These are phyloP conservation scores for Ferdinandea cuprea DNA, from an alignment of 2,888 invertebrate species.

Conservation along the genomic window DNA sequence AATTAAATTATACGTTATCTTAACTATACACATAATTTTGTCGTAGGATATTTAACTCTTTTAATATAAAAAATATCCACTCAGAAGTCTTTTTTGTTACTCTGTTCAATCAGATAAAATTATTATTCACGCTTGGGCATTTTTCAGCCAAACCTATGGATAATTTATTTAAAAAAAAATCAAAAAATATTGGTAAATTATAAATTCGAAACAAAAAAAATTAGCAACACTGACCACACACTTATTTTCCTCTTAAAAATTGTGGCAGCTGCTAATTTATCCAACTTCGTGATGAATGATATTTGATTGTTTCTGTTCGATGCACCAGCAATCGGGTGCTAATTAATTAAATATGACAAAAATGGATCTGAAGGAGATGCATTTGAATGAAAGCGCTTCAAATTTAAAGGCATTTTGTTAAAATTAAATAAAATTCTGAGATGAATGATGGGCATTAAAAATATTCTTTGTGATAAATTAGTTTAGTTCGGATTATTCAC, in stretches of 20 bases:
- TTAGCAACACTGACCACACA: too few species aligned
- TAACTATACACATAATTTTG: too few species aligned
- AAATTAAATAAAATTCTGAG: conserved; percentile 9
- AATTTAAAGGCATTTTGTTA: background rate
- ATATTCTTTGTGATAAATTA: background rate
- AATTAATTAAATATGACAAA: conserved; percentile 31
- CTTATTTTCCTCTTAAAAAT: background rate
- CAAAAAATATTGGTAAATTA: too few species aligned
- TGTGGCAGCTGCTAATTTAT: background rate
- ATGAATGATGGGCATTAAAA: background rate
- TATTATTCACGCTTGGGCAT: too few species aligned
- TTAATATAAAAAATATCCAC: too few species aligned
- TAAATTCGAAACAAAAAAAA: too few species aligned
- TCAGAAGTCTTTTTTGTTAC: too few species aligned
- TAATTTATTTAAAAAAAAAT: too few species aligned
- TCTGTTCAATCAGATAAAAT: too few species aligned
- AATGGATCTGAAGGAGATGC: conserved; percentile 8
- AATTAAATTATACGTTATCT: too few species aligned
- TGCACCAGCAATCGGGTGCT: conserved; percentile 7
- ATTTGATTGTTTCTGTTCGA: conserved; percentile 8
- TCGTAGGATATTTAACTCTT: too few species aligned
- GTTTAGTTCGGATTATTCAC: conserved; percentile 31
- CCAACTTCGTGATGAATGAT: conserved; percentile 1
- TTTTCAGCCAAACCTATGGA: too few species aligned
- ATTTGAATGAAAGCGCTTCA: conserved; percentile 15